Evolutionary conservation across 2,888 invertebrate species (phyloP), one percentile per base, ranked within the genome.

Genomic region (Dorcus parallelipipedus): DNA sequence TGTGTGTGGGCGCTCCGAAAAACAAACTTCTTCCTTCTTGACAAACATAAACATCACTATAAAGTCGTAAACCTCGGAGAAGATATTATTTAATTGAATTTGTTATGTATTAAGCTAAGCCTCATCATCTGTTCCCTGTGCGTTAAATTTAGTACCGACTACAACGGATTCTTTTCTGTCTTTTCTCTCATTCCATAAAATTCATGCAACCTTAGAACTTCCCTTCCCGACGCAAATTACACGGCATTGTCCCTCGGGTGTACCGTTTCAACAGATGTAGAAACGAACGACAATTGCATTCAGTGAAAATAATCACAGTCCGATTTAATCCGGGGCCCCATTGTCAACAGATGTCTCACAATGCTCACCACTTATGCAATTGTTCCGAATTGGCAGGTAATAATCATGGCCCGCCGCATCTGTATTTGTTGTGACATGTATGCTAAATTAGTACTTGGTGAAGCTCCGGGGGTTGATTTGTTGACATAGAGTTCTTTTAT

Each of bases 361-460:
- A 73, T 69, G 65, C 66, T 58, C 63, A 59, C 69, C 72, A 71
- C 72, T 73, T 71, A 70, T 63, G 67, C 72, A 69, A 73, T 72
- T 71, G 71, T 70, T 58, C 66, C 59, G 54, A 58, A 74, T 74
- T 74, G 74, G 74, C 74, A 74, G 74, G 74, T 74, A 74, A 74
- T 74, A 74, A 73, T 73, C 71, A 69, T 56, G 64, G 56, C 67
- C 60, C 65, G 67, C 65, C 53, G 59, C 61, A 62, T 57, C 58
- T 72, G 72, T 73, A 72, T 73, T 73, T 73, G 73, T 73, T 73
- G 73, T 73, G 73, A 73, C 73, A 72, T 72, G 71, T 68, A 68
- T 69, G 69, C 64, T 63, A 64, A 68, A 64, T 62, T 59, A 49
- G 49, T 49, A 52, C 40, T 56, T 43, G 4, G 45, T 20, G 45